Conservation (phyloP, 2,797 vertebrate genomes). For the Acipenser transmontanus region DNA sequence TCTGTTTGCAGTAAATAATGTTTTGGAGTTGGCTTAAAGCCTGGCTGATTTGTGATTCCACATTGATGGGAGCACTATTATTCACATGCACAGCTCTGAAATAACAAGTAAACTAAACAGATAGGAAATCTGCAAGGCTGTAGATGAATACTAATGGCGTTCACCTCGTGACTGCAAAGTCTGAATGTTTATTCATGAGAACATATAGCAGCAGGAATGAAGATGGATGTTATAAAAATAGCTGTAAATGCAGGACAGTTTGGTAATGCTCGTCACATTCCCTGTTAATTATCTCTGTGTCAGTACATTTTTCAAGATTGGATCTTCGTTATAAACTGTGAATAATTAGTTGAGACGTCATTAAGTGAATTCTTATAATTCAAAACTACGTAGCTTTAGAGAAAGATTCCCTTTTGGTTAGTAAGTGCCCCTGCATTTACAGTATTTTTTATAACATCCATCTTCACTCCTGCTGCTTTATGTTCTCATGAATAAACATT, state of each 20-base stretch:
- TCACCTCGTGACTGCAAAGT: background rate
- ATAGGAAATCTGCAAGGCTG: too few relatives aligned
- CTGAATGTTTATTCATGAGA: conserved; percentile 3
- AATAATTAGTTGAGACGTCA: too few relatives aligned
- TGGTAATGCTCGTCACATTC: too few relatives aligned
- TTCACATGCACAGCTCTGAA: background rate
- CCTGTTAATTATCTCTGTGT: too few relatives aligned
- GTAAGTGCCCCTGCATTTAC: background rate
- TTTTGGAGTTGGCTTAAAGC: too few relatives aligned
- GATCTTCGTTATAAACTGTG: too few relatives aligned
- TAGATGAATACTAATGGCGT: background rate
- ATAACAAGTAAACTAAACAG: background rate
- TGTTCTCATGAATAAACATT: conserved; percentile 1
- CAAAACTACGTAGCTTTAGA: too few relatives aligned
- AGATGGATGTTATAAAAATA: background rate
- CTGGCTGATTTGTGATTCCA: background rate
- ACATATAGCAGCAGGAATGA: background rate
- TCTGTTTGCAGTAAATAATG: too few relatives aligned
- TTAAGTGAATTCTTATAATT: too few relatives aligned
- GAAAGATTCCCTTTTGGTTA: too few relatives aligned
- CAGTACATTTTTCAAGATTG: too few relatives aligned
- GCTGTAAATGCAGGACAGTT: background rate
- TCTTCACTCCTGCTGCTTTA: background rate
- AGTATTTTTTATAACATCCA: background rate
- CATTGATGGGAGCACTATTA: background rate